A percentile compares a stretch with the other conserved stretches of the same genome.
Conservation (phyloP, 2,888 invertebrate genomes). For the Leucophenga maculata region DNA sequence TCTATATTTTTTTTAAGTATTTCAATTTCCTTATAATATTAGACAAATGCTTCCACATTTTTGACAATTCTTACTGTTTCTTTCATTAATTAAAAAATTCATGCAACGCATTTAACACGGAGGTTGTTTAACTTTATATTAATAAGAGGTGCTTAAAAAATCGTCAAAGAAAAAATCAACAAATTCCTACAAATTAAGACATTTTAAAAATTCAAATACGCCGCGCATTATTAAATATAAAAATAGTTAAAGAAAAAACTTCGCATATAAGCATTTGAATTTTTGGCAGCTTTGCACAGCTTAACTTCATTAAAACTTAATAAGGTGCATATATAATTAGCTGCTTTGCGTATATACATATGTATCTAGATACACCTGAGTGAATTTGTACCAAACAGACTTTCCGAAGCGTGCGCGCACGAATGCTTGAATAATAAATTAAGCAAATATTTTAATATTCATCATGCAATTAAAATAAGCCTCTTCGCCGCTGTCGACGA, state of each 20-base stretch:
- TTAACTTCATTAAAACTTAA: constrained; percentile 9
- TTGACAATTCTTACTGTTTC: too few species aligned
- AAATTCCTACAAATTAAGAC: not conserved
- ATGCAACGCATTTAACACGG: too few species aligned
- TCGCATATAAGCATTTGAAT: constrained; percentile 1
- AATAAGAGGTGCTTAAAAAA: not conserved
- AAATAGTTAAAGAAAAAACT: not conserved
- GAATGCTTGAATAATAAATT: constrained; percentile 66
- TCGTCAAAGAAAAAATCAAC: not conserved
- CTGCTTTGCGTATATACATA: not conserved
- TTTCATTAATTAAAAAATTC: too few species aligned
- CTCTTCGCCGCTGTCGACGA: constrained; percentile 29
- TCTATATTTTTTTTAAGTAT: too few species aligned
- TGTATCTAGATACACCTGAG: constrained; percentile 28
- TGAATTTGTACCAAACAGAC: not conserved
- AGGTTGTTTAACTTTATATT: not conserved
- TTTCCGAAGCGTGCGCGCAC: constrained; percentile 34
- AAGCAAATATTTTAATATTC: constrained; percentile 68
- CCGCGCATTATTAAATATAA: not conserved
- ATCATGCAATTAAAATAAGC: constrained; percentile 69
- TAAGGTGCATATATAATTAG: constrained; percentile 9
- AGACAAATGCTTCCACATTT: too few species aligned
- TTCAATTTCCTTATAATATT: too few species aligned
- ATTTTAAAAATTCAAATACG: not conserved
- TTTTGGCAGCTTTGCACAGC: constrained; percentile 5